Evolutionary conservation across 2,797 vertebrate genomes (phyloP).

Genomic region (Hybognathus amarus): DNA sequence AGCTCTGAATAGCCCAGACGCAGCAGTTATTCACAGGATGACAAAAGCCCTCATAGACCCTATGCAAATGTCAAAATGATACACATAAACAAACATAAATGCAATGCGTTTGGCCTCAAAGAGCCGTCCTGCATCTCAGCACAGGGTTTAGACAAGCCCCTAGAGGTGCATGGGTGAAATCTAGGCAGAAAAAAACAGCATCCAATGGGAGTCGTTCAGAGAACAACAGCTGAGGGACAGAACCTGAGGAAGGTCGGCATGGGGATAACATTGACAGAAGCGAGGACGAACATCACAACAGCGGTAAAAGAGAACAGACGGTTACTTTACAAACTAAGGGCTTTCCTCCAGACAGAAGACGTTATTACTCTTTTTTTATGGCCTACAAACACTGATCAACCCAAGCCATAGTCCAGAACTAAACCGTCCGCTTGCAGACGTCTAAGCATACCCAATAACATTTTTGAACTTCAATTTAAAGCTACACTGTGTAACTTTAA

Average conservation of each 20-base stretch:
- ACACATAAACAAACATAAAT: conserved; percentile 12
- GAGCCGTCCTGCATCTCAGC: not conserved
- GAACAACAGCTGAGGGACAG: conserved; percentile 6
- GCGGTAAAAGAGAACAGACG: not conserved
- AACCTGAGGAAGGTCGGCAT: not conserved
- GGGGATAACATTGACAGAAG: not conserved
- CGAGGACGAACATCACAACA: not conserved
- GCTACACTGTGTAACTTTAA: too few relatives aligned
- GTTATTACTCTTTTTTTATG: conserved; percentile 4
- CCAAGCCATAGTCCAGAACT: not conserved
- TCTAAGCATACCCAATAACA: not conserved
- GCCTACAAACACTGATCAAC: conserved; percentile 4
- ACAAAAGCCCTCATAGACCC: not conserved
- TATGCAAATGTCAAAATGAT: not conserved
- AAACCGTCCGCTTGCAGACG: not conserved
- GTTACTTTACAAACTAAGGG: not conserved
- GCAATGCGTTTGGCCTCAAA: not conserved
- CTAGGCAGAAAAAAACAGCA: not conserved
- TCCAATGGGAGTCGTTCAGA: conserved; percentile 12
- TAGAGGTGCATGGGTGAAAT: not conserved
- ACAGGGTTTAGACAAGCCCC: not conserved
- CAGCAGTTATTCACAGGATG: conserved; percentile 19
- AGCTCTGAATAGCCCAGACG: conserved; percentile 3
- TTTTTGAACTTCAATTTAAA: too few relatives aligned
- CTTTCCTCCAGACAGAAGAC: not conserved